A percentile compares a stretch with the other conserved stretches of the same genome.
These are phyloP conservation scores for Anagrus nilaparvatae DNA, from an alignment of 1,140 invertebrate species.

Conservation along the genomic window DNA sequence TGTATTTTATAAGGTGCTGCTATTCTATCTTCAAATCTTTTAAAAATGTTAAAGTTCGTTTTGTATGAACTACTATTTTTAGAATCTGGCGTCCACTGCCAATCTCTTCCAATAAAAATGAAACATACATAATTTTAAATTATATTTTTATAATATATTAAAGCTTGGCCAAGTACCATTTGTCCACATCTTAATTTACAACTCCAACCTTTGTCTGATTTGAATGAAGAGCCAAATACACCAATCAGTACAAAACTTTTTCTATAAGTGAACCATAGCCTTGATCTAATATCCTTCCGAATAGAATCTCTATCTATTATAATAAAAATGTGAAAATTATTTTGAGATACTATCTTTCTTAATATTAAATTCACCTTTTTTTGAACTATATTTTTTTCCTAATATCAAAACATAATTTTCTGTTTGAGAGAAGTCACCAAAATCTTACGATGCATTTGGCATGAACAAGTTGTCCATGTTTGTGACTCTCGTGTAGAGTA, in stretches of 20 bases:
- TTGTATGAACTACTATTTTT: no score
- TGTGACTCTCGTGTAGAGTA: conserved; percentile 16
- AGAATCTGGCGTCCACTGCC: conserved; percentile 68
- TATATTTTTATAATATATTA: conserved; percentile 57
- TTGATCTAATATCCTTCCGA: conserved; percentile 68
- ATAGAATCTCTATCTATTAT: conserved; percentile 69
- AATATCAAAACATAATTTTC: conserved; percentile 82
- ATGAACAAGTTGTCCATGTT: conserved; percentile 68
- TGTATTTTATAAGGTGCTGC: conserved; percentile 90
- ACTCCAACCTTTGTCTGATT: conserved; percentile 93
- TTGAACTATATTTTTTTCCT: conserved; percentile 73
- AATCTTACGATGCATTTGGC: conserved; percentile 58
- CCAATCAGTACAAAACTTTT: conserved; percentile 85
- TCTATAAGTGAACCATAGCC: conserved; percentile 91
- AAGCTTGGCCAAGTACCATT: conserved; percentile 91
- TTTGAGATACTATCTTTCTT: conserved; percentile 6
- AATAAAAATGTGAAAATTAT: conserved; percentile 13
- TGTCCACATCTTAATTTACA: conserved; percentile 98
- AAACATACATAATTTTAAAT: conserved; percentile 3
- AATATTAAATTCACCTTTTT: conserved; percentile 68
- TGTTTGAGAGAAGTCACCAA: conserved; percentile 76
- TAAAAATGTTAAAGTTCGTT: conserved; percentile 79
- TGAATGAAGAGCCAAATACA: conserved; percentile 65
- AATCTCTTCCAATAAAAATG: conserved; percentile 51
- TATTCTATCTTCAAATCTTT: conserved; percentile 83